Percentiles rank a stretch among this genome's conserved stretches.
phyloP scores from a whole-genome alignment of 2,113 vertebrate species.

The Martes martes region DNA sequence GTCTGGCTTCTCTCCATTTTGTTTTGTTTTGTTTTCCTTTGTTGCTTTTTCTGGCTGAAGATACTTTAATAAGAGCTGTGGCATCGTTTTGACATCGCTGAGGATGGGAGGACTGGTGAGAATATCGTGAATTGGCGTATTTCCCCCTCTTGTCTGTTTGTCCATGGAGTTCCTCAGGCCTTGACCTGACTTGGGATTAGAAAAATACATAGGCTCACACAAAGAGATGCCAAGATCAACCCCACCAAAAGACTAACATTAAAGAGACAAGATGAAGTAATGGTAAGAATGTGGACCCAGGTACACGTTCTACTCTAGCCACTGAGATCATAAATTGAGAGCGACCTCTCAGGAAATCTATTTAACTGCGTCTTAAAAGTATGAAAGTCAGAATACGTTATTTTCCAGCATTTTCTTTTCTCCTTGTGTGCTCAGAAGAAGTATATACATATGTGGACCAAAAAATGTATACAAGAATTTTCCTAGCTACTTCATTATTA shows the following conservation, averaged over 20 bases:
- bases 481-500: background rate
- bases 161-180: background rate
- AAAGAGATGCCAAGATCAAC: background rate
- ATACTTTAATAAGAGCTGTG: background rate
- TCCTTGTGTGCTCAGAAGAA: background rate
- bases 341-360: background rate
- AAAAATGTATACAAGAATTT: background rate
- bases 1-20: background rate
- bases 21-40: background rate
- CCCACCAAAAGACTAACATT: background rate
- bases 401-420: background rate
- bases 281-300: background rate
- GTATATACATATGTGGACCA: background rate
- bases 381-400: background rate
- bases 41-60: background rate
- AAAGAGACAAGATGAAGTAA: background rate
- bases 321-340: background rate
- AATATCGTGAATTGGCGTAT: background rate
- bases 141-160: background rate
- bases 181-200: background rate
- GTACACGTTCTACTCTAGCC: background rate
- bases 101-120: background rate
- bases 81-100: background rate
- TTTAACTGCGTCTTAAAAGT: background rate
- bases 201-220: background rate